A percentile compares a stretch with the other conserved stretches of the same genome.
Evolutionary conservation across 2,797 vertebrate species (phyloP).

Genomic region (Serranus cabrilla): DNA sequence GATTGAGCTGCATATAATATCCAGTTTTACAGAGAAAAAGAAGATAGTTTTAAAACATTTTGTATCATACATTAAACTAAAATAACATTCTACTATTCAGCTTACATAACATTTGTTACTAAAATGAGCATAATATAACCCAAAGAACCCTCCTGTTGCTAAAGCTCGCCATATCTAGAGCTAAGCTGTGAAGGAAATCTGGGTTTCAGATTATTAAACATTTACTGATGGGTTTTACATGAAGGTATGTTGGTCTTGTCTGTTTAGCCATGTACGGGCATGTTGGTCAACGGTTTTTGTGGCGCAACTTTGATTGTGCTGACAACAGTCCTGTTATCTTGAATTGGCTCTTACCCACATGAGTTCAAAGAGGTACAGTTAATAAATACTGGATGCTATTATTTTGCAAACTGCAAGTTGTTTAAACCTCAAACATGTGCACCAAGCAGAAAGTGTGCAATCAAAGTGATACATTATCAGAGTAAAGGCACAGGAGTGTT

Average conservation of each 20-base stretch:
- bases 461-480: not conserved
- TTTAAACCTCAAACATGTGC: not conserved
- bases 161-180: not conserved
- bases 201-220: not conserved
- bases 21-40: not conserved
- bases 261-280: not conserved
- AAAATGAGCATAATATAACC: not conserved
- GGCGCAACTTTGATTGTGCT: not conserved
- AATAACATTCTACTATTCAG: not conserved
- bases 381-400: not conserved
- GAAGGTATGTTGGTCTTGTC: not conserved
- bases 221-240: not conserved
- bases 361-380: not conserved
- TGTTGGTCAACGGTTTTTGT: not conserved
- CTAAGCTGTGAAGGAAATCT: not conserved
- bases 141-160: not conserved
- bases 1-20: not conserved
- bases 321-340: not conserved
- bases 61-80: not conserved
- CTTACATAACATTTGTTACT: not conserved
- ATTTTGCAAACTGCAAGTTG: slow-evolving; percentile 1
- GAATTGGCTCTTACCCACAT: not conserved
- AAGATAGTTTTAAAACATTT: not conserved
- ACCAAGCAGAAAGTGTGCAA: not conserved
- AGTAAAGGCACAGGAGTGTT: not conserved